Evolutionary conservation across 2,888 invertebrate species (phyloP).

Genomic region (Tetropium fuscum): DNA sequence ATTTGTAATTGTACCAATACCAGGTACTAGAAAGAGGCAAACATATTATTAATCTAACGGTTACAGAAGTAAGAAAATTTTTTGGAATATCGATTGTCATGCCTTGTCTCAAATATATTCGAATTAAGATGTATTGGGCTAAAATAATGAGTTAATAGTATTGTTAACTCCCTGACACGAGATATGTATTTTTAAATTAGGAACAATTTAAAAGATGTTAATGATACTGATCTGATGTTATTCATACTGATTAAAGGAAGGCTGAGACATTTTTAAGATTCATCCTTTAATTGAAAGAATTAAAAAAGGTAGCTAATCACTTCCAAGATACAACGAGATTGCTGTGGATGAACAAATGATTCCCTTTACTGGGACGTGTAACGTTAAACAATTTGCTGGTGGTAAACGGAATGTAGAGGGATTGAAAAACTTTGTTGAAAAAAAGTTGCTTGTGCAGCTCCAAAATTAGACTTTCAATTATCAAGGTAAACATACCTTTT

Average conservation of each 20-base stretch:
- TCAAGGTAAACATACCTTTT: slow-evolving; percentile 25
- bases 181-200: slow-evolving; percentile 28
- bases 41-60: slow-evolving; percentile 18
- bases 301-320: slow-evolving; percentile 20
- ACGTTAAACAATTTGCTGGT: slow-evolving; percentile 20
- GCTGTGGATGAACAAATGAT: slow-evolving; percentile 2
- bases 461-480: background rate
- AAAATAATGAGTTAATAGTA: slow-evolving; percentile 29
- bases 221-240: slow-evolving; percentile 10
- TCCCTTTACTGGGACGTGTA: slow-evolving; percentile 19
- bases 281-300: slow-evolving; percentile 25
- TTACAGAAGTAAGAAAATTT: slow-evolving; percentile 28
- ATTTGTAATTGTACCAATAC: slow-evolving; percentile 28
- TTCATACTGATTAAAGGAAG: slow-evolving; percentile 30
- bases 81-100: slow-evolving; percentile 35
- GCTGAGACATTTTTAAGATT: slow-evolving; percentile 25
- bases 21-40: slow-evolving; percentile 15
- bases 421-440: background rate
- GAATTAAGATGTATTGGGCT: slow-evolving; percentile 38
- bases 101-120: slow-evolving; percentile 35
- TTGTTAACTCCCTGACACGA: slow-evolving; percentile 27
- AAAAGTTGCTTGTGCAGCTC: background rate
- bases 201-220: background rate
- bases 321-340: slow-evolving; percentile 9
- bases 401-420: slow-evolving; percentile 17